Percentiles rank a stretch among this genome's conserved stretches.
Evolutionary conservation across 2,113 vertebrate species (phyloP).

Genomic region (Tachysurus vachellii): DNA sequence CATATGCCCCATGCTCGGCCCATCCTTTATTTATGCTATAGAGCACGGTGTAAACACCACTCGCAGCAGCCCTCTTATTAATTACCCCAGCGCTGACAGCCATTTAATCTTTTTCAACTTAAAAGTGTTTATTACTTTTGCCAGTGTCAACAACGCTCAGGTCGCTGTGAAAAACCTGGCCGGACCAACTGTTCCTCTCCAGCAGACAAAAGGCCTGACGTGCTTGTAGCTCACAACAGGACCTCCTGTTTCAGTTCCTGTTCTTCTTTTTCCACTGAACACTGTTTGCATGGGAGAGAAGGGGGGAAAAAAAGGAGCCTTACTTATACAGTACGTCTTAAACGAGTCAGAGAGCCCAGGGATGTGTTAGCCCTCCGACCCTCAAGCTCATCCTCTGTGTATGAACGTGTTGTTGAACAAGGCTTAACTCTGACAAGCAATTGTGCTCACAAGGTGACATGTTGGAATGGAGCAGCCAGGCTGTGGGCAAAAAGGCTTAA

Average conservation of each 20-base stretch:
- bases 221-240: slow-evolving; percentile 30
- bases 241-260: slow-evolving; percentile 33
- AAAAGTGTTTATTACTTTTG: slow-evolving; percentile 81
- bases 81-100: slow-evolving; percentile 75
- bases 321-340: slow-evolving; percentile 12
- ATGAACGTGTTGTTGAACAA: slow-evolving; percentile 41
- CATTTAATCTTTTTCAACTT: slow-evolving; percentile 77
- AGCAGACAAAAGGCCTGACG: slow-evolving; percentile 40
- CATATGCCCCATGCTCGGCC: slow-evolving; percentile 75
- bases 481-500: slow-evolving; percentile 57
- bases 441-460: slow-evolving; percentile 58
- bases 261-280: slow-evolving; percentile 12
- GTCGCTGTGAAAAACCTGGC: slow-evolving; percentile 65
- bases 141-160: slow-evolving; percentile 63
- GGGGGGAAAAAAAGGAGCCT: background rate
- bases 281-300: background rate
- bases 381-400: slow-evolving; percentile 36
- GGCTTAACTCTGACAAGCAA: slow-evolving; percentile 56
- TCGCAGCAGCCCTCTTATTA: slow-evolving; percentile 78
- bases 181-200: slow-evolving; percentile 45
- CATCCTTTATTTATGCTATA: slow-evolving; percentile 76
- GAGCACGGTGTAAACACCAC: slow-evolving; percentile 73
- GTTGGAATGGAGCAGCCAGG: slow-evolving; percentile 49
- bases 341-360: background rate
- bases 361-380: slow-evolving; percentile 42